A percentile compares a stretch with the other conserved stretches of the same genome.
Conservation (phyloP, 2,797 vertebrate genomes). For the Tachyglossus aculeatus region DNA sequence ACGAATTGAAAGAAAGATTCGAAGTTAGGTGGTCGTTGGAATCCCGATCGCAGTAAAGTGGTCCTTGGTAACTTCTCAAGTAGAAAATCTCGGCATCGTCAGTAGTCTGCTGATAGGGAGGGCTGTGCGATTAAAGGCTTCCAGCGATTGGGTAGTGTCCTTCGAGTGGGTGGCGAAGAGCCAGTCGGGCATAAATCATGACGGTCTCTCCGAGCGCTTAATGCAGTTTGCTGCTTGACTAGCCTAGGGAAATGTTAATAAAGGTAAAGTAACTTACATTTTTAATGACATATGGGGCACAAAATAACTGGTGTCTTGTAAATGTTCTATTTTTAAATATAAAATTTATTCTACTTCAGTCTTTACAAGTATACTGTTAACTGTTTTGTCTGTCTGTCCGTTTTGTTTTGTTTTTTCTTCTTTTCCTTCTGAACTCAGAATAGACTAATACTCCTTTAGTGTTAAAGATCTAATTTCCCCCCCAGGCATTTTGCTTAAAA, state of each 20-base stretch:
- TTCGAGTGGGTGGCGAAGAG: constrained; percentile 85
- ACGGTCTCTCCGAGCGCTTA: constrained; percentile 83
- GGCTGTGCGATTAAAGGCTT: constrained; percentile 83
- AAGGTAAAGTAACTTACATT: constrained; percentile 86
- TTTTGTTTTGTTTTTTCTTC: constrained; percentile 47
- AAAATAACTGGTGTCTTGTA: constrained; percentile 79
- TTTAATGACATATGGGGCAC: constrained; percentile 84
- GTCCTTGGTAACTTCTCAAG: constrained; percentile 88
- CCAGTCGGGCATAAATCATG: constrained; percentile 84
- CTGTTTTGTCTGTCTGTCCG: constrained; percentile 61
- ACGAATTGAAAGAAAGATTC: constrained; percentile 84
- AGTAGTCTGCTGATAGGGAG: constrained; percentile 84
- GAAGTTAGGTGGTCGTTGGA: constrained; percentile 86
- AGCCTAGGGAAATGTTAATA: constrained; percentile 85
- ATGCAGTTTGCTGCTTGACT: constrained; percentile 84
- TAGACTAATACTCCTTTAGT: constrained; percentile 68
- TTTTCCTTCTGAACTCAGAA: constrained; percentile 64
- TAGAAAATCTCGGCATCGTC: constrained; percentile 94
- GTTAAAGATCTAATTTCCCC: constrained; percentile 55
- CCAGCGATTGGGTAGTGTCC: constrained; percentile 84
- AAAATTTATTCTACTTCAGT: constrained; percentile 62
- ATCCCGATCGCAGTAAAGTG: constrained; percentile 88
- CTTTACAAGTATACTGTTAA: no score
- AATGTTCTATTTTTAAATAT: constrained; percentile 69
- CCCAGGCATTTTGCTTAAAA: constrained; percentile 75